A percentile compares a stretch with the other conserved stretches of the same genome.
Conservation (phyloP, 1,140 invertebrate species). For the Pseudomyrmex gracilis region DNA sequence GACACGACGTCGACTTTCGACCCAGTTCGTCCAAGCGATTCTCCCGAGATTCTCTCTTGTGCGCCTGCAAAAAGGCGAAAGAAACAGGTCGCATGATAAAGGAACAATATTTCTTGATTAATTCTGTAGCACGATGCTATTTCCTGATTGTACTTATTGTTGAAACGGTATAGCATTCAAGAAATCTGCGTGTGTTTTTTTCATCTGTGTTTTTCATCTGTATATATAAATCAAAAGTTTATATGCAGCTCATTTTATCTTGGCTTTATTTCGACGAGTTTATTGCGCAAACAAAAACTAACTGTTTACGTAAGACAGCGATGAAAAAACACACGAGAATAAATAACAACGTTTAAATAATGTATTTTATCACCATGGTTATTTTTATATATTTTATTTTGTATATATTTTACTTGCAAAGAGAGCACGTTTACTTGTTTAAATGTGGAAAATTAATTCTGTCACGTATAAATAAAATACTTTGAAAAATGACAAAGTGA, state of each 20-base stretch:
- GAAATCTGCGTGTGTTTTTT: neutral
- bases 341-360: conserved; percentile 22
- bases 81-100: conserved; percentile 1
- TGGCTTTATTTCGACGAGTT: neutral
- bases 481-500: neutral
- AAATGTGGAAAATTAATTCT: neutral
- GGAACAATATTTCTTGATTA: neutral
- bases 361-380: neutral
- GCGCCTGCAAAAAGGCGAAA: conserved; percentile 87
- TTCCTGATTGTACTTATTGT: neutral
- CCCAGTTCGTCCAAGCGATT: conserved; percentile 90
- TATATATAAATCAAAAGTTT: neutral
- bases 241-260: neutral
- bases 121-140: neutral
- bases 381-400: conserved; percentile 15
- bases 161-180: neutral
- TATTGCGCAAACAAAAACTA: neutral
- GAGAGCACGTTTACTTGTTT: neutral
- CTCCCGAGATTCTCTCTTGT: conserved; percentile 92
- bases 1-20: conserved; percentile 83
- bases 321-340: neutral
- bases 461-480: neutral
- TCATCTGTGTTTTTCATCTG: no score
- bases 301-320: neutral
- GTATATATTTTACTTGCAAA: neutral